Conservation (phyloP, 2,113 vertebrate species). For the Beaufortia kweichowensis region DNA sequence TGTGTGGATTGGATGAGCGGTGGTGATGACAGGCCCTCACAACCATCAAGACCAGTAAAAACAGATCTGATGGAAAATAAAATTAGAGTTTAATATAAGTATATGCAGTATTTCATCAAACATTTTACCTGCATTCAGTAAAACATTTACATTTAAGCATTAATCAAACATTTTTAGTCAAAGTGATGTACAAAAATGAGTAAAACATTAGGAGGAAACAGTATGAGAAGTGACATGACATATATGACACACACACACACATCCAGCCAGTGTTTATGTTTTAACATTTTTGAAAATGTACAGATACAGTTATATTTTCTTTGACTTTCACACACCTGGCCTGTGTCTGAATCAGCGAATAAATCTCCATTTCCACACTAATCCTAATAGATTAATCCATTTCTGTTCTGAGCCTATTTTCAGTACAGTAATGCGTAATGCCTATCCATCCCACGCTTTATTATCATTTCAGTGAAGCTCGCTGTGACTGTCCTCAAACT, state of each 20-base stretch:
- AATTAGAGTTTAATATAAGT: not conserved
- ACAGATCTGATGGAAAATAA: constrained; percentile 15
- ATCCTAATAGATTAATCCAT: constrained; percentile 18
- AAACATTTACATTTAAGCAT: too few relatives aligned
- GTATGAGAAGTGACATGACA: too few relatives aligned
- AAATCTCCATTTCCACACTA: constrained; percentile 27
- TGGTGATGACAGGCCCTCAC: constrained; percentile 60
- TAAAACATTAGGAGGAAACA: too few relatives aligned
- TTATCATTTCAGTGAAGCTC: constrained; percentile 29
- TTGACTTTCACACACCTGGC: constrained; percentile 2
- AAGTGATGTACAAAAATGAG: too few relatives aligned
- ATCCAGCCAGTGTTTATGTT: too few relatives aligned
- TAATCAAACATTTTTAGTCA: too few relatives aligned
- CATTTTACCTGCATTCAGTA: not conserved
- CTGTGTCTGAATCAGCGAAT: constrained; percentile 18
- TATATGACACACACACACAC: too few relatives aligned
- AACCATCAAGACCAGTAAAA: constrained; percentile 72
- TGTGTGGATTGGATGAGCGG: constrained; percentile 64
- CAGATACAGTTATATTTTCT: too few relatives aligned
- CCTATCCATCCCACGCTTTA: constrained; percentile 10
- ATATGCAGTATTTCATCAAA: not conserved
- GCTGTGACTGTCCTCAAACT: constrained; percentile 47
- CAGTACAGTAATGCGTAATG: not conserved
- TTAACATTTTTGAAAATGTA: too few relatives aligned
- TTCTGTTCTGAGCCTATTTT: not conserved